Percentiles rank a stretch among this genome's conserved stretches.
Evolutionary conservation across 2,797 vertebrate species (phyloP).

Genomic region (Bothrops alternatus): DNA sequence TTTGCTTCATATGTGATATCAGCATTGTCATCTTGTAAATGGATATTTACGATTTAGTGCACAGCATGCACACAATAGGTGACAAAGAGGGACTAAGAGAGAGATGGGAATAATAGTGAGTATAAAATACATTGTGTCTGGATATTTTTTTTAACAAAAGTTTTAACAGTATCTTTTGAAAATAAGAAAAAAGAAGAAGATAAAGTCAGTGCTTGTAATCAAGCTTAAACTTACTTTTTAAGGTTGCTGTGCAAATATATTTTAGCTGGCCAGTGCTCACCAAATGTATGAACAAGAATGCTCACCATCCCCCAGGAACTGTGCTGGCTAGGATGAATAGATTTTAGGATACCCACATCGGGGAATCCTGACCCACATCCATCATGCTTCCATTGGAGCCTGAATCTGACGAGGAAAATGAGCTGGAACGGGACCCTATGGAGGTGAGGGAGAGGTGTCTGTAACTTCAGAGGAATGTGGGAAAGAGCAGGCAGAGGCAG

Average conservation of each 20-base stretch:
- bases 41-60: conserved; percentile 68
- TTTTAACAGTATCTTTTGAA: conserved; percentile 44
- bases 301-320: neutral
- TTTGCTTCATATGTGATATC: conserved; percentile 58
- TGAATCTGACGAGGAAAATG: no score
- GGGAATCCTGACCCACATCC: neutral
- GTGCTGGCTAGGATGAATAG: neutral
- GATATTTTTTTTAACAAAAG: conserved; percentile 39
- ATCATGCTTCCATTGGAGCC: no score
- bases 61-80: conserved; percentile 27
- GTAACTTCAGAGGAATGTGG: no score
- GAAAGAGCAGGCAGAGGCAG: no score
- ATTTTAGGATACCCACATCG: neutral
- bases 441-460: no score
- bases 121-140: neutral
- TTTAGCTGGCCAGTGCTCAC: neutral
- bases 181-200: conserved; percentile 8
- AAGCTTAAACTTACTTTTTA: conserved; percentile 31
- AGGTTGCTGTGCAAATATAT: neutral
- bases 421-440: no score
- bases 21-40: conserved; percentile 43
- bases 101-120: neutral
- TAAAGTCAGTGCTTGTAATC: neutral
- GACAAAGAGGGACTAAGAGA: conserved; percentile 11
- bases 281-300: neutral